Conservation (phyloP, 2,888 invertebrate species). For the Eueremaeus valkanovi region DNA sequence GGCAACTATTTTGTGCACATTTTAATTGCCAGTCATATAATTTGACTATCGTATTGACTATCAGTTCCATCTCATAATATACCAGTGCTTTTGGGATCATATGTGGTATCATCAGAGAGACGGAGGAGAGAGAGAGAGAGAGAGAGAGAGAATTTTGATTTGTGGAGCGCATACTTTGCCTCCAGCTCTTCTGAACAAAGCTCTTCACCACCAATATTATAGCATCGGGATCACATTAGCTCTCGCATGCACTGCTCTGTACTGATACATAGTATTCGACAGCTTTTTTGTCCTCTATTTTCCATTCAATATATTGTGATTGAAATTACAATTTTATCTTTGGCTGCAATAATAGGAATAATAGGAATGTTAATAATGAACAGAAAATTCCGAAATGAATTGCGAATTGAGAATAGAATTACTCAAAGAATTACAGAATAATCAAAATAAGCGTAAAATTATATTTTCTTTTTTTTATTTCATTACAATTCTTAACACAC, state of each 20-base stretch:
- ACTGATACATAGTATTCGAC: no score
- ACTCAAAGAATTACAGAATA: neutral
- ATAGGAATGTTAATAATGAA: conserved; percentile 32
- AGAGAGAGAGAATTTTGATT: neutral
- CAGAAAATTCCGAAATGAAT: neutral
- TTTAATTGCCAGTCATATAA: conserved; percentile 26
- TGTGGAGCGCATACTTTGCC: conserved; percentile 23
- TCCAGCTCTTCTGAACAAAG: neutral
- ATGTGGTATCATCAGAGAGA: no score
- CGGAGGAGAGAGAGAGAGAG: no score
- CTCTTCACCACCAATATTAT: neutral
- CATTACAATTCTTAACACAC: no score
- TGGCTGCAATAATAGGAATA: neutral
- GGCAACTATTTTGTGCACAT: neutral
- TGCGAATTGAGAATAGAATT: neutral
- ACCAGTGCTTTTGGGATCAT: neutral
- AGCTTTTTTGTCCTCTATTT: neutral
- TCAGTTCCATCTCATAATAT: neutral
- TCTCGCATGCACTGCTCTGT: no score
- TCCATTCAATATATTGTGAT: neutral
- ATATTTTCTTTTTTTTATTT: no score
- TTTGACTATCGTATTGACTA: conserved; percentile 15
- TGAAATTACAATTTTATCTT: neutral
- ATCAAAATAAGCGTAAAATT: no score
- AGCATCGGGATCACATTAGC: neutral